A percentile compares a stretch with the other conserved stretches of the same genome.
phyloP scores from a whole-genome alignment of 2,113 vertebrate species.

The Phylloscopus trochilus region DNA sequence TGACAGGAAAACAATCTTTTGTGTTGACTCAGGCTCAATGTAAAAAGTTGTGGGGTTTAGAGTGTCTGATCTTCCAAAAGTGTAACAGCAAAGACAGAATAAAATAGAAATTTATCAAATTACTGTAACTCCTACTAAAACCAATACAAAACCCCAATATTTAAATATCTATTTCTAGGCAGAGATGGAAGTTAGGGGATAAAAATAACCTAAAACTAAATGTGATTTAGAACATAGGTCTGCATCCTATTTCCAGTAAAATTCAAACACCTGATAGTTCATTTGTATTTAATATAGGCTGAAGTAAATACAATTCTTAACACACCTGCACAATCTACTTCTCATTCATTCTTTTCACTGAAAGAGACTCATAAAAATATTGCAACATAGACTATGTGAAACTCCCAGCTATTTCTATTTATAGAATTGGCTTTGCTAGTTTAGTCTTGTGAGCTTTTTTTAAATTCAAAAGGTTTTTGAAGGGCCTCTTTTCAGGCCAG shows the following conservation, averaged over 20 bases:
- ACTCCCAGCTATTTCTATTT: neutral
- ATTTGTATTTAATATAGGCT: neutral
- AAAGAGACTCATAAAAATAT: neutral
- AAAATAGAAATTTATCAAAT: neutral
- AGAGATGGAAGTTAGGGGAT: neutral
- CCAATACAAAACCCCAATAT: neutral
- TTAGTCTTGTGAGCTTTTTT: neutral
- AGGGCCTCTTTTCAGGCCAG: neutral
- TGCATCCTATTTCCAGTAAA: neutral
- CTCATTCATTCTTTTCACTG: neutral
- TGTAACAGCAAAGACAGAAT: neutral
- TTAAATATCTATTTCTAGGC: neutral
- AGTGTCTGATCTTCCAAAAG: neutral
- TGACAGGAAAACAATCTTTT: neutral
- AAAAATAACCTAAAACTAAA: neutral
- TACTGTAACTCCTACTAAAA: neutral
- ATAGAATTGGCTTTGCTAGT: neutral
- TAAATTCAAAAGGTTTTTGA: neutral
- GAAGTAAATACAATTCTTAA: neutral
- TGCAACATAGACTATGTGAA: neutral
- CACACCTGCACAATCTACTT: neutral
- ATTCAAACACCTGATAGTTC: neutral
- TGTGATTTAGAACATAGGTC: neutral
- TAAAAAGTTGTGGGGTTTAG: neutral
- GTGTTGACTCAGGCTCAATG: neutral